A percentile compares a stretch with the other conserved stretches of the same genome.
These are phyloP conservation scores for Mechanitis messenoides DNA, from an alignment of 2,888 invertebrate genomes.

Conservation along the genomic window DNA sequence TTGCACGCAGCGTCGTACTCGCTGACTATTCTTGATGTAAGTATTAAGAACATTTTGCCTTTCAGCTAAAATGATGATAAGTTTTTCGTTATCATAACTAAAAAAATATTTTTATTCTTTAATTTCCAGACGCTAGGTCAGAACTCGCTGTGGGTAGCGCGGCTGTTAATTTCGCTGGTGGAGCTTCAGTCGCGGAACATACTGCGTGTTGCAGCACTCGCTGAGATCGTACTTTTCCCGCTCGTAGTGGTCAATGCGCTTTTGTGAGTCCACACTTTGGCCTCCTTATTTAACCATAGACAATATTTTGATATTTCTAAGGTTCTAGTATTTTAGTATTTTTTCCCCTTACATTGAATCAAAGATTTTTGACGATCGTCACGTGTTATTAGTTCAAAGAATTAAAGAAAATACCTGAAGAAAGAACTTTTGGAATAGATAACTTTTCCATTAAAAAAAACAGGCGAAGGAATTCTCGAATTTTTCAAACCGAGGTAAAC, in stretches of 20 bases:
- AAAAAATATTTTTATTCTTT: neutral
- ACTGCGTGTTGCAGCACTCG: slow-evolving; percentile 91
- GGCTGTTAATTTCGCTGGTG: slow-evolving; percentile 89
- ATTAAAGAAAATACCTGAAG: no score
- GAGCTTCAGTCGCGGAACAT: slow-evolving; percentile 94
- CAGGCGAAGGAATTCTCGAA: no score
- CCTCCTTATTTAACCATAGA: neutral
- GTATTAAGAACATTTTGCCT: slow-evolving; percentile 56
- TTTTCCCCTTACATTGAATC: neutral
- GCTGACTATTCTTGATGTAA: slow-evolving; percentile 91
- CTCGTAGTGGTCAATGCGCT: slow-evolving; percentile 87
- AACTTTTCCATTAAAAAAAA: no score
- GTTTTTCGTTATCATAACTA: neutral
- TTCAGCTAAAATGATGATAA: no score
- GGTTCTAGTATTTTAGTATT: neutral
- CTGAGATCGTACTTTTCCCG: slow-evolving; percentile 95
- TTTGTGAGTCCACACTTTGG: slow-evolving; percentile 80
- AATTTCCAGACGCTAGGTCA: slow-evolving; percentile 88
- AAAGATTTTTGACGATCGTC: neutral
- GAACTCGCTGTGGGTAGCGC: slow-evolving; percentile 92
- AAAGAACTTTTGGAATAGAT: no score
- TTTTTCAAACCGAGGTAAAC: no score
- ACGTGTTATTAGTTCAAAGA: no score
- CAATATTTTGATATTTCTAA: neutral
- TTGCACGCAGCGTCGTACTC: slow-evolving; percentile 96